Conservation (phyloP, 1,140 invertebrate genomes). For the Drosophila nebulosa region DNA sequence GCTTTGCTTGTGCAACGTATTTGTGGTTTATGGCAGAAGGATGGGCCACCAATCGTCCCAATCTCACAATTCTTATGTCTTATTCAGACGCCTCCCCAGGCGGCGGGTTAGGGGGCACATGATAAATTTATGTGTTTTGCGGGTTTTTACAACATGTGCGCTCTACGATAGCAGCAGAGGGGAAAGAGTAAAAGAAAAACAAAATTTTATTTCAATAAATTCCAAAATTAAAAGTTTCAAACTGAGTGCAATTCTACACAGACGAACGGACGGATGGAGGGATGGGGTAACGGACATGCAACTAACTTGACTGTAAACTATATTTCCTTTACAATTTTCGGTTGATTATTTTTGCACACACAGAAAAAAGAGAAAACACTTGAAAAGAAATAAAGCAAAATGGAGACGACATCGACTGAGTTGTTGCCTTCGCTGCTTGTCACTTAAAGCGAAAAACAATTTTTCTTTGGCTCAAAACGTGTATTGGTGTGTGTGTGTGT, state of each 20-base stretch:
- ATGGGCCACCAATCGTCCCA: too few species aligned
- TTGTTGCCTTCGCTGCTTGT: slow-evolving; percentile 51
- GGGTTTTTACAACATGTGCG: slow-evolving; percentile 7
- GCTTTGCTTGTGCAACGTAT: slow-evolving; percentile 23
- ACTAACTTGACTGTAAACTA: neutral
- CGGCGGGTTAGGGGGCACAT: slow-evolving; percentile 23
- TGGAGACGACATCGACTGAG: slow-evolving; percentile 41
- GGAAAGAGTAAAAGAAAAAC: too few species aligned
- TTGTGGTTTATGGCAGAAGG: slow-evolving; percentile 30
- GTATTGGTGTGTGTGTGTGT: slow-evolving; percentile 19
- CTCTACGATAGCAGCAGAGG: neutral
- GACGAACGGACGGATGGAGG: neutral
- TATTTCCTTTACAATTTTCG: slow-evolving; percentile 6
- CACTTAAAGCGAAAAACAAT: slow-evolving; percentile 77
- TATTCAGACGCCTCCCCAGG: slow-evolving; percentile 28
- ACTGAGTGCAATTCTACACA: neutral
- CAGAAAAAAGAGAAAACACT: too few species aligned
- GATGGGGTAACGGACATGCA: neutral
- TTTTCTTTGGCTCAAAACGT: slow-evolving; percentile 57
- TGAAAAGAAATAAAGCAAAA: slow-evolving; percentile 54
- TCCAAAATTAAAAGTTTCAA: slow-evolving; percentile 1
- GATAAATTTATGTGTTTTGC: slow-evolving; percentile 34
- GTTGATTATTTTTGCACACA: slow-evolving; percentile 64
- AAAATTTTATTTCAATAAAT: neutral
- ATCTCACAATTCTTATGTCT: slow-evolving; percentile 36